Percentiles rank a stretch among this genome's conserved stretches.
These are phyloP conservation scores for Galerucella pusilla DNA, from an alignment of 2,888 invertebrate genomes.

Conservation along the genomic window DNA sequence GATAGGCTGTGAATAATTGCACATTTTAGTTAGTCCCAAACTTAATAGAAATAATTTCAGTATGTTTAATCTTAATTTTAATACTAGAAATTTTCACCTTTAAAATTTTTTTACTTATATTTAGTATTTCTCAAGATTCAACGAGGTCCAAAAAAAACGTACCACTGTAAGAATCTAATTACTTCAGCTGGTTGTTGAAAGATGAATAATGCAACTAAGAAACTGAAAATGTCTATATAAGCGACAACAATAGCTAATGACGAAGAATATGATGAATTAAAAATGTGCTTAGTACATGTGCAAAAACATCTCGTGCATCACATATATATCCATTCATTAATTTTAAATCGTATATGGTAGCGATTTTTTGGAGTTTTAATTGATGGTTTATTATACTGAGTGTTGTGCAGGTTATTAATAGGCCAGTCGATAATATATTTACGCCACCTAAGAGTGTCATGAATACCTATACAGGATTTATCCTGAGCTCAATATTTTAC, in stretches of 20 bases:
- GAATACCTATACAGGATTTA: no score
- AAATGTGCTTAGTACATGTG: slow-evolving; percentile 38
- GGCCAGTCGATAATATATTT: slow-evolving; percentile 5
- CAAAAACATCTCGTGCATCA: slow-evolving; percentile 42
- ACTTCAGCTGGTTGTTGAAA: not conserved
- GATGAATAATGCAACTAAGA: slow-evolving; percentile 41
- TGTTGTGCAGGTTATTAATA: slow-evolving; percentile 41
- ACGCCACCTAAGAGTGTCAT: not conserved
- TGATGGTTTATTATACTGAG: slow-evolving; percentile 53
- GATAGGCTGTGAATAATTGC: no score
- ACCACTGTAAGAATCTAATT: not conserved
- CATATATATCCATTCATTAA: slow-evolving; percentile 51
- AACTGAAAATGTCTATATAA: slow-evolving; percentile 41
- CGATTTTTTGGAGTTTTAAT: slow-evolving; percentile 54
- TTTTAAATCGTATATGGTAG: slow-evolving; percentile 52
- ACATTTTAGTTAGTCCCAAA: no score
- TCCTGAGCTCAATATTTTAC: no score
- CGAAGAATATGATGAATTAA: slow-evolving; percentile 27
- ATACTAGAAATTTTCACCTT: not conserved
- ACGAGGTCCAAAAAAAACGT: not conserved
- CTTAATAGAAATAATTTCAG: no score
- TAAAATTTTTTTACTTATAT: not conserved
- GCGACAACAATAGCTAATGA: slow-evolving; percentile 44
- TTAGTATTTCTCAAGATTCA: not conserved
- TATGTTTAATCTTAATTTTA: no score